Conservation (phyloP, 2,888 invertebrate genomes). For the Chorisops tibialis region DNA sequence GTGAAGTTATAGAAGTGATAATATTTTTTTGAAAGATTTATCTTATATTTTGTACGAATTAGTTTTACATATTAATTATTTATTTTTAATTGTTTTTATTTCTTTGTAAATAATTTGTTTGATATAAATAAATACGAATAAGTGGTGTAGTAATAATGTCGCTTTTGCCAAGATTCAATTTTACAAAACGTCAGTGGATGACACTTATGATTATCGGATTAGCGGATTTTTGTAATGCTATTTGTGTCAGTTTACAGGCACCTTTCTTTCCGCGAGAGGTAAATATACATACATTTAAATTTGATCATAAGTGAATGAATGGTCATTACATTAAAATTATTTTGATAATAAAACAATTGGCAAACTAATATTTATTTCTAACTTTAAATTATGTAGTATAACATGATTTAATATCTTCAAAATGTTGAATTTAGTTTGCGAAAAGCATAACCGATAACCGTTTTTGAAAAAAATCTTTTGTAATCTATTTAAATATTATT, state of each 20-base stretch:
- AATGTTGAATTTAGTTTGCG: background rate
- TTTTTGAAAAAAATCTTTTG: no score
- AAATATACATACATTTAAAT: slow-evolving; percentile 41
- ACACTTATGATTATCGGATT: slow-evolving; percentile 75
- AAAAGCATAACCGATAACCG: no score
- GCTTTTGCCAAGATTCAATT: slow-evolving; percentile 53
- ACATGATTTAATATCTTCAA: background rate
- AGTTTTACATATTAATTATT: no score
- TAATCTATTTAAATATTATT: no score
- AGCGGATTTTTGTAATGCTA: slow-evolving; percentile 79
- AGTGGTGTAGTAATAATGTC: slow-evolving; percentile 53
- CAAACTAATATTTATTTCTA: no score
- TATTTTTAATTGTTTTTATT: no score
- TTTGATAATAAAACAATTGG: no score
- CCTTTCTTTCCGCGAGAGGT: slow-evolving; percentile 85
- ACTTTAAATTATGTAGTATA: no score
- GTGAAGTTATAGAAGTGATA: background rate
- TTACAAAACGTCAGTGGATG: slow-evolving; percentile 72
- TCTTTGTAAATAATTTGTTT: no score
- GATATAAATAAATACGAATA: background rate
- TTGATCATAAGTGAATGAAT: no score
- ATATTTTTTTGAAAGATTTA: background rate
- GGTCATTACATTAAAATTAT: background rate
- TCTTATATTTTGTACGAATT: background rate
- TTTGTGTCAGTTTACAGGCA: slow-evolving; percentile 79